These are phyloP conservation scores for Chroicocephalus ridibundus DNA, from an alignment of 2,113 vertebrate genomes.

Conservation along the genomic window DNA sequence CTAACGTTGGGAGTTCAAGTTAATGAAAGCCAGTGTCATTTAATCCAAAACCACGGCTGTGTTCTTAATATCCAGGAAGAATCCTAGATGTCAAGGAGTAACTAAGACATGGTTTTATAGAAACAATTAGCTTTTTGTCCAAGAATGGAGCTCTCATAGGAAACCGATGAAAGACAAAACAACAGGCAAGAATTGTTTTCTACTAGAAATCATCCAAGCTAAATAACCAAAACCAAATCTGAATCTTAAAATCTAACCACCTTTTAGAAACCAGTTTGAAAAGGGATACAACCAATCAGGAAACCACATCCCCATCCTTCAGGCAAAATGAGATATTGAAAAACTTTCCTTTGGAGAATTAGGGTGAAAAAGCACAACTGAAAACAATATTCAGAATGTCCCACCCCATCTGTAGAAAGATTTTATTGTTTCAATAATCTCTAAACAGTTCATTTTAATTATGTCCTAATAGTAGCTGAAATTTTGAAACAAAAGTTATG, in stretches of 20 bases:
- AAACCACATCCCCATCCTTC: constrained; percentile 26
- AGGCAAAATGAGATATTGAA: constrained; percentile 28
- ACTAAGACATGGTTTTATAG: background rate
- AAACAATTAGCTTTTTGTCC: constrained; percentile 22
- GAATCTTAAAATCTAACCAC: constrained; percentile 28
- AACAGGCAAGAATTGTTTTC: constrained; percentile 34
- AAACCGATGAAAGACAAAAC: background rate
- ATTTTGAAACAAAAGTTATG: constrained; percentile 4
- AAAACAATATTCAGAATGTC: constrained; percentile 30
- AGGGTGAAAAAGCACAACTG: constrained; percentile 1
- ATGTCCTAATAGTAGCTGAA: background rate
- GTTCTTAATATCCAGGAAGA: constrained; percentile 17
- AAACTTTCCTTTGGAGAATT: constrained; percentile 11
- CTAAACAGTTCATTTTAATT: constrained; percentile 24
- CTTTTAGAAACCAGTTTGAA: constrained; percentile 29
- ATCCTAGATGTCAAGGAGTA: constrained; percentile 10
- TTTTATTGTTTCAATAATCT: constrained; percentile 47
- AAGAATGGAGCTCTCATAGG: background rate
- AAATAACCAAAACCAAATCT: constrained; percentile 29
- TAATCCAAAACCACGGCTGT: background rate
- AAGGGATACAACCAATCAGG: constrained; percentile 20
- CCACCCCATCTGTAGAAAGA: constrained; percentile 15
- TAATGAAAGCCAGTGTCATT: background rate
- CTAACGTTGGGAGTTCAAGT: background rate
- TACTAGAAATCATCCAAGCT: background rate